phyloP scores from a whole-genome alignment of 1,140 invertebrate genomes.

The Lepidurus packardi region DNA sequence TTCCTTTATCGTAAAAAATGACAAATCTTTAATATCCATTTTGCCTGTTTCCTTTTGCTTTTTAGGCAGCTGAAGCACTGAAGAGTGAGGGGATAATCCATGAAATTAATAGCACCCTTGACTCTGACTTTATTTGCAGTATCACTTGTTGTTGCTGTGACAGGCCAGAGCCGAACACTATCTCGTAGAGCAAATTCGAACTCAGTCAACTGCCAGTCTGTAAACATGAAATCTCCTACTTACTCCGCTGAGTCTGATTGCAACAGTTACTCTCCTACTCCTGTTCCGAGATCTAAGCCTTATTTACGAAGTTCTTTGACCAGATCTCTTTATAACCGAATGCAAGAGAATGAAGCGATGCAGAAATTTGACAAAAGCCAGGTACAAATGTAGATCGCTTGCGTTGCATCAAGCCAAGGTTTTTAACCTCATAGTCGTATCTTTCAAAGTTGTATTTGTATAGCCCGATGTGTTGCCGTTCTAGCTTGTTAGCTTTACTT shows the following conservation, averaged over 20 bases:
- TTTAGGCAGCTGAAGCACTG: too few relatives aligned
- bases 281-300: neutral
- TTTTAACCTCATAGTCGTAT: too few relatives aligned
- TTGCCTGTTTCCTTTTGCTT: neutral
- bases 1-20: neutral
- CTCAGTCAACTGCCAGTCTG: too few relatives aligned
- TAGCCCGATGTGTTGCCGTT: too few relatives aligned
- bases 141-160: neutral
- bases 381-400: slow-evolving; percentile 48
- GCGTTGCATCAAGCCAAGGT: neutral
- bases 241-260: neutral
- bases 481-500: too few relatives aligned
- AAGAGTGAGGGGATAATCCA: neutral
- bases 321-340: slow-evolving; percentile 61
- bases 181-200: too few relatives aligned
- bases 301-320: slow-evolving; percentile 55
- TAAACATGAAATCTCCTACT: neutral
- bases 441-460: too few relatives aligned
- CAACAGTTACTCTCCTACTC: neutral
- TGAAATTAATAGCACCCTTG: neutral
- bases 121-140: neutral
- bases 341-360: slow-evolving; percentile 58
- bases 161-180: neutral
- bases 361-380: slow-evolving; percentile 57
- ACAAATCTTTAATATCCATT: neutral